Base-by-base conservation (phyloP, 64 coral and sea anemone genomes). In the Porites australiensis region DNA sequence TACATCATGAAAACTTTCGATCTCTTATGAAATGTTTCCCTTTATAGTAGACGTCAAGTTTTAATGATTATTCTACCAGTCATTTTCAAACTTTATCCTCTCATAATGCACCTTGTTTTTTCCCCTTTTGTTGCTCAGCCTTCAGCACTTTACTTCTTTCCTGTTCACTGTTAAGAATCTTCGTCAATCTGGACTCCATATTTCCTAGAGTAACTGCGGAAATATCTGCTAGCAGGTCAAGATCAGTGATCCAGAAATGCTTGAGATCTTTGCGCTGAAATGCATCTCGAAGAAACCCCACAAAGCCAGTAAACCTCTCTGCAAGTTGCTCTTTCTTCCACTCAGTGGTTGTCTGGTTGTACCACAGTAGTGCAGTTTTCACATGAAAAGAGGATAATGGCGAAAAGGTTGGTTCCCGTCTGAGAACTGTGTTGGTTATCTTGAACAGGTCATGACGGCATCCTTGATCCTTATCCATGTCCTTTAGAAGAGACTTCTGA, bases 331-430 rank as follows among this genome's bases (percentile, higher is more conserved):
- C 78, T 50, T 63, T 76, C 12, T 54, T 49, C 79, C 80, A 92
- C 20, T 74, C 69, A 48, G 1, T 46, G 8, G 45, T 50, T 18
- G 19, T 60, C 48, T 83, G 43, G 80, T 62, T 83, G 60, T 75
- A 92, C 72, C 10, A 51, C 10, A 92, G 65, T 4, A 92, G 70
- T 65, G 71, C 57, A 37, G 77, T 92, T 70, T 92, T 92, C 15
- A 92, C 23, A 13, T 68, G 81, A 45, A 62, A 20, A 53, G 90
- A 63, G 9, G 82, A 50, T 7, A 92, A 37, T 8, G 16, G 13
- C n/a, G 90, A 83, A 61, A 92, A 92, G 62, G 90, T 92, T 75
- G 90, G 55, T 83, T 92, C 90, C 21, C 14, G 52, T 58, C 83
- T 78, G 27, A 82, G 83, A 23, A 93, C 58, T 37, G 76, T 93